These are phyloP conservation scores for Argopecten irradians DNA, from an alignment of 1,140 invertebrate genomes.

Conservation along the genomic window DNA sequence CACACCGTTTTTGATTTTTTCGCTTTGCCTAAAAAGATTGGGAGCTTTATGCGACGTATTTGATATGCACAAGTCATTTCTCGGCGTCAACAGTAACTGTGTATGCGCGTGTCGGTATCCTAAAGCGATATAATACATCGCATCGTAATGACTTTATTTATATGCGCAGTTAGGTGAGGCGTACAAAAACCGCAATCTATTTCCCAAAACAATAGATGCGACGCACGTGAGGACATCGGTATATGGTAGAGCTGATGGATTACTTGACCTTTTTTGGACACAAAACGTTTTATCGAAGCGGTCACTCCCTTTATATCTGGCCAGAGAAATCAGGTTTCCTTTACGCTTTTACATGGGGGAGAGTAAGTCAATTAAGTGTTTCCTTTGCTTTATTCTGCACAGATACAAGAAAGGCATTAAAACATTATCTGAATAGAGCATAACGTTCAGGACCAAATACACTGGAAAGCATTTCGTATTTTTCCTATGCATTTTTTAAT, in stretches of 20 bases:
- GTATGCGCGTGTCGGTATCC: neutral
- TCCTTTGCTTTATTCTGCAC: no score
- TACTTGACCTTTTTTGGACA: neutral
- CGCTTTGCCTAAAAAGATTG: neutral
- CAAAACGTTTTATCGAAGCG: no score
- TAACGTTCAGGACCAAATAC: no score
- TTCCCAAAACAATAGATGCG: neutral
- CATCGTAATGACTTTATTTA: neutral
- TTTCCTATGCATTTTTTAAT: no score
- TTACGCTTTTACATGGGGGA: no score
- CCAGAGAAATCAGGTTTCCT: no score
- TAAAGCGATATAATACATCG: neutral
- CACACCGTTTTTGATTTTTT: neutral
- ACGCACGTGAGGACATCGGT: neutral
- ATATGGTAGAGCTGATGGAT: neutral
- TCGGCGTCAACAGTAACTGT: neutral
- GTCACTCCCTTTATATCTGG: no score
- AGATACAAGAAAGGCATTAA: no score
- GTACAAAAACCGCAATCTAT: slow-evolving; percentile 3
- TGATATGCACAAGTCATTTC: slow-evolving; percentile 9
- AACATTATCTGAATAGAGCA: no score
- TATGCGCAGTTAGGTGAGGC: neutral
- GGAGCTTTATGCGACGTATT: neutral
- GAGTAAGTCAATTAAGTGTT: no score
- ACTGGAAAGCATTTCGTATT: no score